These are phyloP conservation scores for Ips typographus DNA, from an alignment of 1,140 invertebrate genomes.

Conservation along the genomic window DNA sequence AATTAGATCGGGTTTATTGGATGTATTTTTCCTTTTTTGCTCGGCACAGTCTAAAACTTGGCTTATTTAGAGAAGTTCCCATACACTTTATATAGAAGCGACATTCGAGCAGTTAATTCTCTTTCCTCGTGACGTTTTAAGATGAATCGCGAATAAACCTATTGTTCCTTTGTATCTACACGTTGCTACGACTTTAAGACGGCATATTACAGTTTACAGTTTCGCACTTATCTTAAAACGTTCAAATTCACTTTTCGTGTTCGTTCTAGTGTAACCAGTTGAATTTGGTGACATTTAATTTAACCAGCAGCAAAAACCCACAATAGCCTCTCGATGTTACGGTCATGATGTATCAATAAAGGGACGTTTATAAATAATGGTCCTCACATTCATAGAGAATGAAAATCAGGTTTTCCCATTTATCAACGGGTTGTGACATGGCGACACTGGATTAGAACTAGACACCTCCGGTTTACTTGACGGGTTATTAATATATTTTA, in stretches of 20 bases:
- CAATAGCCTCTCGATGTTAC: neutral
- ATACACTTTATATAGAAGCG: slow-evolving; percentile 8
- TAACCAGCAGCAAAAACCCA: neutral
- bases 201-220: slow-evolving; percentile 12
- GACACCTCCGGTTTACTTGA: slow-evolving; percentile 9
- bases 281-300: neutral
- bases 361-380: slow-evolving; percentile 12
- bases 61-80: neutral
- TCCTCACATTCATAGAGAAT: slow-evolving; percentile 6
- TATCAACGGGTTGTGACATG: slow-evolving; percentile 20
- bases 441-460: slow-evolving; percentile 15
- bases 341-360: neutral
- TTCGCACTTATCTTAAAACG: slow-evolving; percentile 9
- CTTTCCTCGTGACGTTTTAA: slow-evolving; percentile 22
- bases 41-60: neutral
- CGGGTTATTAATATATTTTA: slow-evolving; percentile 22
- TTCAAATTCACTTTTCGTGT: neutral
- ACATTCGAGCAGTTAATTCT: slow-evolving; percentile 23
- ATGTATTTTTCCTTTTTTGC: slow-evolving; percentile 5
- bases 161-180: slow-evolving; percentile 16
- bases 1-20: slow-evolving; percentile 6
- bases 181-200: slow-evolving; percentile 8
- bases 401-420: slow-evolving; percentile 17
- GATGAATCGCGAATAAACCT: slow-evolving; percentile 18
- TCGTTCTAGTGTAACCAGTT: neutral